Evolutionary conservation across 2,113 vertebrate genomes (phyloP).

Genomic region (Bucco capensis): DNA sequence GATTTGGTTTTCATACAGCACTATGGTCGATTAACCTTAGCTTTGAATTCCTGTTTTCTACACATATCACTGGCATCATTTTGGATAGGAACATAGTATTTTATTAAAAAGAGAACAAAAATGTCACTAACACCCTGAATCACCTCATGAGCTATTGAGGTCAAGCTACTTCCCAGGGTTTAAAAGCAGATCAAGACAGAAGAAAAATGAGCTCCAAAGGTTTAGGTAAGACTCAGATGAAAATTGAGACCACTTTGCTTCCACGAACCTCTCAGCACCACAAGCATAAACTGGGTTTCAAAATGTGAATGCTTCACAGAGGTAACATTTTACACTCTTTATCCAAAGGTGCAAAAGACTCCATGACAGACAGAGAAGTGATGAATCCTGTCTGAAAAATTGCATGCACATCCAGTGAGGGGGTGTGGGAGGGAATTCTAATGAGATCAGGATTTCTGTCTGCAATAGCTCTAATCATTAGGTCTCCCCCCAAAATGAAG

Average conservation of each 20-base stretch:
- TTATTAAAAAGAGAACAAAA: not conserved
- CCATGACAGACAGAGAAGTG: not conserved
- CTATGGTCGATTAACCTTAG: not conserved
- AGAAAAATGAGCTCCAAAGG: not conserved
- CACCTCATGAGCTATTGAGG: not conserved
- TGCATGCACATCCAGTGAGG: not conserved
- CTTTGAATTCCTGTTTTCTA: not conserved
- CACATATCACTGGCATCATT: not conserved
- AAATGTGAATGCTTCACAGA: not conserved
- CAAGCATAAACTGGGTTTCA: not conserved
- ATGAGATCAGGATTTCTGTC: conserved; percentile 17
- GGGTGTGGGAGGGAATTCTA: conserved; percentile 11
- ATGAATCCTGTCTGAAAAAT: not conserved
- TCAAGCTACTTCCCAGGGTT: not conserved
- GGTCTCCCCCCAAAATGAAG: conserved; percentile 29
- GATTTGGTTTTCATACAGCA: not conserved
- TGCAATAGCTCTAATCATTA: conserved; percentile 31
- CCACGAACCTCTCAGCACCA: not conserved
- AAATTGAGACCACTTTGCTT: not conserved
- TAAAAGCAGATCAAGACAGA: not conserved
- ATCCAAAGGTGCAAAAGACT: not conserved
- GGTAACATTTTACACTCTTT: not conserved
- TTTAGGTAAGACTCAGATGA: not conserved
- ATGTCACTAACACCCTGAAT: not conserved
- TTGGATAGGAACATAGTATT: not conserved